phyloP scores from a whole-genome alignment of 1,140 invertebrate genomes.

The Neotoxoptera formosana region DNA sequence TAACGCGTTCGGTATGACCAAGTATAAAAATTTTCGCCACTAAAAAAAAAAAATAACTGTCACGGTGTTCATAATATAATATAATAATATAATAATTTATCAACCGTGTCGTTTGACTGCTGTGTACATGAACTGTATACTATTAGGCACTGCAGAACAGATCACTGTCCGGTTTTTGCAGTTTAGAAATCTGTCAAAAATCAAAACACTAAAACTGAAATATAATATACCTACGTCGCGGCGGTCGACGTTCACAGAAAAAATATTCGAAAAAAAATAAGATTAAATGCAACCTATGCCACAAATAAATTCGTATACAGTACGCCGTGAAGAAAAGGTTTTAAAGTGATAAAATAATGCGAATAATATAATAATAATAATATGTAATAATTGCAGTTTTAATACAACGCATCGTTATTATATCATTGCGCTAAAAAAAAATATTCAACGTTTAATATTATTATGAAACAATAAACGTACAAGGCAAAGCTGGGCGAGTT shows the following conservation, averaged over 20 bases:
- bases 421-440: no score
- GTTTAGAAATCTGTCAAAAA: neutral
- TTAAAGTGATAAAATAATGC: neutral
- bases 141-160: neutral
- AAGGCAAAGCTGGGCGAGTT: no score
- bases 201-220: neutral
- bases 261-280: neutral
- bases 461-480: neutral
- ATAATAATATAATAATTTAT: neutral
- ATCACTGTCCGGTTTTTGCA: conserved; percentile 9
- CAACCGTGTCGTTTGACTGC: conserved; percentile 22
- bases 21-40: neutral
- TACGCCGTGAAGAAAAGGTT: neutral
- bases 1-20: conserved; percentile 25
- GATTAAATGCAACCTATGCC: neutral
- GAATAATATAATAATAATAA: neutral
- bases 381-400: neutral
- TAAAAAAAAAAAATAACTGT: conserved; percentile 12
- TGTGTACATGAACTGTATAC: neutral
- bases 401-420: neutral
- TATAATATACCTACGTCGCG: neutral
- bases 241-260: neutral
- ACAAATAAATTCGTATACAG: neutral
- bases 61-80: neutral
- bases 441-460: neutral